Conservation (phyloP, 1,140 invertebrate genomes). For the Varroa destructor region DNA sequence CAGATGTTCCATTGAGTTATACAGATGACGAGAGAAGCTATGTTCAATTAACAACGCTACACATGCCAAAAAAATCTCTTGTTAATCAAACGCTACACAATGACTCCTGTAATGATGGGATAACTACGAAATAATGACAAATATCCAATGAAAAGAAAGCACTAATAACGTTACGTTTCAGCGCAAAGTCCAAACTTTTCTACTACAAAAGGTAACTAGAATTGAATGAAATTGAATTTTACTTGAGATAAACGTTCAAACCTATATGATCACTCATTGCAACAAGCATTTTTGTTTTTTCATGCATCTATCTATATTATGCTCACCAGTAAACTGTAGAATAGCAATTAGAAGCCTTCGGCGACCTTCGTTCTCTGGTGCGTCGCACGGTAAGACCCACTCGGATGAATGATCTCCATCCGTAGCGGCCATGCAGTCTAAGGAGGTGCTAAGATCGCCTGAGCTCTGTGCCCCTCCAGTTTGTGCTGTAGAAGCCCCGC, state of each 20-base stretch:
- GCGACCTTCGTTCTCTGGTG: conserved; percentile 46
- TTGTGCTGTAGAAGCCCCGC: conserved; percentile 36
- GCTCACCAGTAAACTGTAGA: conserved; percentile 5
- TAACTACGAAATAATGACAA: no score
- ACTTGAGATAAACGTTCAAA: no score
- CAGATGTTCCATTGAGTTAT: conserved; percentile 79
- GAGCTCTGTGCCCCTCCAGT: conserved; percentile 37
- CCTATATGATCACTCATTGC: no score
- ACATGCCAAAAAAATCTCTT: conserved; percentile 46
- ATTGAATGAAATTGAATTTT: no score
- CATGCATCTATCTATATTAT: conserved; percentile 9
- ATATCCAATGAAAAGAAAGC: neutral
- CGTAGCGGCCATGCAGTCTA: no score
- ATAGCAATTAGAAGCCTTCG: conserved; percentile 13
- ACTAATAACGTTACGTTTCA: neutral
- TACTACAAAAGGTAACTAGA: no score
- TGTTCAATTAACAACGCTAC: conserved; percentile 76
- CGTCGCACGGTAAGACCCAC: conserved; percentile 66
- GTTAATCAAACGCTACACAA: no score
- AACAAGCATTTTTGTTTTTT: no score
- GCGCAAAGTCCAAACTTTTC: neutral
- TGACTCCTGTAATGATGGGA: no score
- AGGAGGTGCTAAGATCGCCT: conserved; percentile 41
- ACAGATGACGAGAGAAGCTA: conserved; percentile 74
- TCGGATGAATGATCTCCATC: conserved; percentile 36